These are phyloP conservation scores for Carterocephalus palaemon DNA, from an alignment of 2,888 invertebrate genomes.

Conservation along the genomic window DNA sequence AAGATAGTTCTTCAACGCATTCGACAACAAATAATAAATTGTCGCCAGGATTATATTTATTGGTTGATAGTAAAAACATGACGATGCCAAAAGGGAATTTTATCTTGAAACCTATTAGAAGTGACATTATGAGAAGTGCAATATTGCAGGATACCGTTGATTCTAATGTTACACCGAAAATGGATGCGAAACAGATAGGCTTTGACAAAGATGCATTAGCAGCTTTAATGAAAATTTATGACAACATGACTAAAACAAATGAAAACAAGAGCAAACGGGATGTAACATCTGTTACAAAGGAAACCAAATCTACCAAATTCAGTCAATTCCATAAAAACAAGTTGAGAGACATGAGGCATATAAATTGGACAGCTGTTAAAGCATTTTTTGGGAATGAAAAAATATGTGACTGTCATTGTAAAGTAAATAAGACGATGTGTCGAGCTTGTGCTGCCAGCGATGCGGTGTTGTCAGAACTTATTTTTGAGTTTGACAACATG, in stretches of 20 bases:
- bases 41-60: conserved; percentile 51
- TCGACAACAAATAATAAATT: conserved; percentile 27
- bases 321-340: too few relatives aligned
- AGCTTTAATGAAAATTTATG: conserved; percentile 41
- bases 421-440: conserved; percentile 54
- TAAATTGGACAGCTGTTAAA: conserved; percentile 48
- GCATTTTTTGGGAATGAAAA: conserved; percentile 52
- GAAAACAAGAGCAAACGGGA: conserved; percentile 25
- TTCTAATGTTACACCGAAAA: not conserved
- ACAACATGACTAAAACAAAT: conserved; percentile 33
- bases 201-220: conserved; percentile 40
- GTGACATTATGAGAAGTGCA: conserved; percentile 32
- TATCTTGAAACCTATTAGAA: conserved; percentile 44
- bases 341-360: conserved; percentile 36
- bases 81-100: conserved; percentile 37
- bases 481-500: conserved; percentile 59
- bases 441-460: conserved; percentile 59
- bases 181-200: too few relatives aligned
- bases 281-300: not conserved
- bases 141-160: conserved; percentile 25
- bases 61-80: conserved; percentile 42
- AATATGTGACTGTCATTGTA: conserved; percentile 56
- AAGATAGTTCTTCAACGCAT: conserved; percentile 29
- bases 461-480: conserved; percentile 56
- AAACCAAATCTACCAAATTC: conserved; percentile 6